phyloP scores from a whole-genome alignment of 1,140 invertebrate genomes.

The Armadillidium nasatum region DNA sequence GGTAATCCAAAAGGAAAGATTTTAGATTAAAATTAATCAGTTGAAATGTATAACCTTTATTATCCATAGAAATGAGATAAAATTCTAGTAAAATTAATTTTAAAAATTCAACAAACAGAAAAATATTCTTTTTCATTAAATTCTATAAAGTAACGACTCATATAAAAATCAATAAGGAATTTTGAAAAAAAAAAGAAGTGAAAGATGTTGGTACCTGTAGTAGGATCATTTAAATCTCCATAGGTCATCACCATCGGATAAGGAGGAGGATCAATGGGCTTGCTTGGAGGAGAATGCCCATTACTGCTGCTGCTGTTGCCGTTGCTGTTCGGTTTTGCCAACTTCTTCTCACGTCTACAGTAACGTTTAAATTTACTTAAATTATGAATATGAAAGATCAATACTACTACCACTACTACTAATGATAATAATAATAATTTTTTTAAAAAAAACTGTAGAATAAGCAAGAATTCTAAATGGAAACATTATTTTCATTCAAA shows the following conservation, averaged over 20 bases:
- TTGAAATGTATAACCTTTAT: no score
- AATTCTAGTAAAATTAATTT: no score
- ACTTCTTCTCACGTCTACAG: background rate
- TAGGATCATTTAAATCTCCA: conserved; percentile 23
- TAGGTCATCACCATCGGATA: conserved; percentile 12
- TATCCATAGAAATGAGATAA: no score
- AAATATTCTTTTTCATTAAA: no score
- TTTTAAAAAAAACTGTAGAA: background rate
- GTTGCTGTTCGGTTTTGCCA: no score
- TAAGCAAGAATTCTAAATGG: background rate
- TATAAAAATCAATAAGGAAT: no score
- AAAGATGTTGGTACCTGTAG: conserved; percentile 10
- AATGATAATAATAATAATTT: conserved; percentile 1
- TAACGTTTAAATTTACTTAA: background rate
- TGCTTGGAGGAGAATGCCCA: background rate
- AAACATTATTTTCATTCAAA: background rate
- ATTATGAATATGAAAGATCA: background rate
- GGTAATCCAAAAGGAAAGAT: no score
- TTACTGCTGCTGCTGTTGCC: background rate
- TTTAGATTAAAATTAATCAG: no score
- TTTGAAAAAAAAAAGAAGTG: no score
- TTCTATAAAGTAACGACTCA: no score
- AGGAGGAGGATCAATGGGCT: background rate
- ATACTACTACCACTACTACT: background rate
- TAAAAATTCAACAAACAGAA: no score